These are phyloP conservation scores for Vombatus ursinus DNA, from an alignment of 2,113 vertebrate genomes.

Conservation along the genomic window DNA sequence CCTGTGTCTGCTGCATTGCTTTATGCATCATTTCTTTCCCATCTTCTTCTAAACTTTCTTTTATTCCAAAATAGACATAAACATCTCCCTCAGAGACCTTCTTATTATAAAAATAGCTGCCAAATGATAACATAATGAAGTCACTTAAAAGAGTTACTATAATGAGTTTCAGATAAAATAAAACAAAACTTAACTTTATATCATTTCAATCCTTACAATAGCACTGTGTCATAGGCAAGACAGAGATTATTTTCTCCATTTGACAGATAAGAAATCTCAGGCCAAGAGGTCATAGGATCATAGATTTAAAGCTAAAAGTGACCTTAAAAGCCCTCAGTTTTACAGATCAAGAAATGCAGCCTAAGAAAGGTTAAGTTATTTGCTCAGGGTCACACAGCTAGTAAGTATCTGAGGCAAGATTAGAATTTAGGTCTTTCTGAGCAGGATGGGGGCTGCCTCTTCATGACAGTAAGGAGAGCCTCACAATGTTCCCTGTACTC, in stretches of 20 bases:
- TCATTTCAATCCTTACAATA: conserved; percentile 25
- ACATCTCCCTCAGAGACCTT: conserved; percentile 80
- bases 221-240: conserved; percentile 1
- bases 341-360: neutral
- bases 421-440: neutral
- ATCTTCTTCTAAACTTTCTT: conserved; percentile 72
- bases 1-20: conserved; percentile 75
- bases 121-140: conserved; percentile 60
- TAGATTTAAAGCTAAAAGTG: neutral
- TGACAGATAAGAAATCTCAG: conserved; percentile 22
- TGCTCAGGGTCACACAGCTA: no score
- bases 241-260: neutral
- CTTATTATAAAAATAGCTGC: conserved; percentile 87
- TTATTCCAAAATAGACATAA: conserved; percentile 84
- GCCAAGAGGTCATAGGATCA: neutral
- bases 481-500: neutral
- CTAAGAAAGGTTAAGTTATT: neutral
- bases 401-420: neutral
- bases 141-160: conserved; percentile 25
- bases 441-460: conserved; percentile 24
- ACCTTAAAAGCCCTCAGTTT: neutral
- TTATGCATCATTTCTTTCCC: conserved; percentile 82
- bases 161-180: conserved; percentile 31
- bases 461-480: neutral
- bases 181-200: neutral